Percentiles rank a stretch among this genome's conserved stretches.
Conservation (phyloP, 2,888 invertebrate species). For the Parapristionchus giblindavisi region DNA sequence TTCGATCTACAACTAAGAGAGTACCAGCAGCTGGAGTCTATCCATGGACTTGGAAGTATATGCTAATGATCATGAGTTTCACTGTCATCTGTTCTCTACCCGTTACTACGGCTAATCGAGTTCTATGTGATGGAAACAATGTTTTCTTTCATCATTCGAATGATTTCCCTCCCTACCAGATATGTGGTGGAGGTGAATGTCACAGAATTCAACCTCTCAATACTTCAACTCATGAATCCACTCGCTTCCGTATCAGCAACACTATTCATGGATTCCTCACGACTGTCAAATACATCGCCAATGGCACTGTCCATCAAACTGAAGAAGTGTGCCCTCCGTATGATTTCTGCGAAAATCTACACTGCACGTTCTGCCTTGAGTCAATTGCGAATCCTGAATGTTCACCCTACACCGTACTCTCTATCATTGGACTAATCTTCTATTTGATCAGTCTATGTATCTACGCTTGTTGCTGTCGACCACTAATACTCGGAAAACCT, state of each 20-base stretch:
- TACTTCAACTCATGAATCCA: neutral
- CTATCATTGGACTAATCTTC: too few species aligned
- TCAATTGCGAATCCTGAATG: constrained; percentile 1
- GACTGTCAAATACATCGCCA: neutral
- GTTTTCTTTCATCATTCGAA: neutral
- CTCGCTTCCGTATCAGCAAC: neutral
- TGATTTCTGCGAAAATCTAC: neutral
- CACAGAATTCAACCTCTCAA: neutral
- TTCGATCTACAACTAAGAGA: too few species aligned
- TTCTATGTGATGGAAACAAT: neutral
- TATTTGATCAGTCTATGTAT: too few species aligned
- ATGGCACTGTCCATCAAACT: neutral
- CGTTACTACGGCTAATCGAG: too few species aligned
- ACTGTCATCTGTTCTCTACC: neutral
- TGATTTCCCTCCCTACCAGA: neutral
- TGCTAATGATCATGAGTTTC: neutral
- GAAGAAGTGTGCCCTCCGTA: neutral
- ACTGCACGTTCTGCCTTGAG: neutral
- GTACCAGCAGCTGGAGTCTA: too few species aligned
- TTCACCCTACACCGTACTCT: too few species aligned
- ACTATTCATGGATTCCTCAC: neutral
- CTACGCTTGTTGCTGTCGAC: too few species aligned
- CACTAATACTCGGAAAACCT: too few species aligned
- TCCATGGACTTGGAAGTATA: neutral
- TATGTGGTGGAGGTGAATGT: constrained; percentile 2